Percentiles rank a stretch among this genome's conserved stretches.
phyloP scores from a whole-genome alignment of 2,888 invertebrate species.

The Diachrysia chrysitis region DNA sequence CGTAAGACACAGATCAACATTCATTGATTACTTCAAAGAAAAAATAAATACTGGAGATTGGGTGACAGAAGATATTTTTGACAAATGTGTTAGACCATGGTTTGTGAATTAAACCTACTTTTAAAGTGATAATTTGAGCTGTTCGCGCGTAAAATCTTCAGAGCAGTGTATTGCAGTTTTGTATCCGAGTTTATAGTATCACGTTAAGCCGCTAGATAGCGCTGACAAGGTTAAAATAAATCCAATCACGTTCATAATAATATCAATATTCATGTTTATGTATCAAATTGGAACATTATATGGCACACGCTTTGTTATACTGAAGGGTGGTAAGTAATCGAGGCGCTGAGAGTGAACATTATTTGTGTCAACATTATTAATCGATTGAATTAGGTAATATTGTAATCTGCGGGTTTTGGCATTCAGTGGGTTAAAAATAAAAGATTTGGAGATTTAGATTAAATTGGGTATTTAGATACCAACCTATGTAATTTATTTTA shows the following conservation, averaged over 20 bases:
- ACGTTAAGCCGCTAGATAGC: constrained; percentile 65
- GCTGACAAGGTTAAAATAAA: constrained; percentile 60
- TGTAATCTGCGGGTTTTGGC: constrained; percentile 8
- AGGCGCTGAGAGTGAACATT: constrained; percentile 31
- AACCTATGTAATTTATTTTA: not conserved
- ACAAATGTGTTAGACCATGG: not conserved
- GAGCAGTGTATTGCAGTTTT: constrained; percentile 20
- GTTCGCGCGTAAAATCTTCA: not conserved
- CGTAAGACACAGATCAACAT: constrained; percentile 32
- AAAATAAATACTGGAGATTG: not conserved
- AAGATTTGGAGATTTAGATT: constrained; percentile 9
- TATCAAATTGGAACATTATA: constrained; percentile 44
- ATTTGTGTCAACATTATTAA: constrained; percentile 35
- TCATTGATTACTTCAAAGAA: constrained; percentile 14
- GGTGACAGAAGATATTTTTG: not conserved
- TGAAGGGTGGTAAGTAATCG: constrained; percentile 54
- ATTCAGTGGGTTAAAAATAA: constrained; percentile 22
- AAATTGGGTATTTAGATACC: constrained; percentile 14
- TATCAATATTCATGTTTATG: constrained; percentile 60
- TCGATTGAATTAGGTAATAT: constrained; percentile 21
- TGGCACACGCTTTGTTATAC: constrained; percentile 51
- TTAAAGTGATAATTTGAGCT: constrained; percentile 3
- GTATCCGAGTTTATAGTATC: constrained; percentile 47
- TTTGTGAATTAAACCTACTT: constrained; percentile 1
- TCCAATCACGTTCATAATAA: constrained; percentile 50